A percentile compares a stretch with the other conserved stretches of the same genome.
Conservation (phyloP, 2,113 vertebrate species). For the Glaucomys volans region DNA sequence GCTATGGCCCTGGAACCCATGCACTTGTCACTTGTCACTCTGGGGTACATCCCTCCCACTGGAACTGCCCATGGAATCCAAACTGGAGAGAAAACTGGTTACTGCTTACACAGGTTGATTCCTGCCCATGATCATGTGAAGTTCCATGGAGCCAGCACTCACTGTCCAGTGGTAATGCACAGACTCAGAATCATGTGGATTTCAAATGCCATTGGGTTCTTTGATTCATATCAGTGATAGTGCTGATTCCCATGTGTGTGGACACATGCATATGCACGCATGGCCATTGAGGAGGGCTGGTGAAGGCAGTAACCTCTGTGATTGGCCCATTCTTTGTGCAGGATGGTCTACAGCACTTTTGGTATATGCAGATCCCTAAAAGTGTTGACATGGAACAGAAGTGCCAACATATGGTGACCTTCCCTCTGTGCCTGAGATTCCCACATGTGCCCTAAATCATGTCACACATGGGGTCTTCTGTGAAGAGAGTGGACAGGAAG, state of each 20-base stretch:
- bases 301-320: background rate
- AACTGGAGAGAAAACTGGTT: background rate
- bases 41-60: background rate
- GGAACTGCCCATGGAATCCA: background rate
- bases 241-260: background rate
- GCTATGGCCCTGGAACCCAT: background rate
- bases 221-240: background rate
- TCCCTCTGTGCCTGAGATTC: background rate
- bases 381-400: background rate
- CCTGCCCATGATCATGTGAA: background rate
- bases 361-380: background rate
- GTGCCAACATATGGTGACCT: background rate
- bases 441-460: rapidly evolving
- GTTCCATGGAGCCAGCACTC: background rate
- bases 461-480: rapidly evolving
- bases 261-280: background rate
- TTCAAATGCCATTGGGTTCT: background rate
- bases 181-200: background rate
- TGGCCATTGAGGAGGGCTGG: background rate
- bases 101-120: too few relatives aligned
- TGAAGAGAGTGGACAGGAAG: background rate
- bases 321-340: background rate
- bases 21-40: background rate
- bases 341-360: background rate
- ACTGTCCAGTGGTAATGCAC: background rate